Percentiles rank a stretch among this genome's conserved stretches.
Conservation (phyloP, 2,113 vertebrate genomes). For the Lophura nycthemera region DNA sequence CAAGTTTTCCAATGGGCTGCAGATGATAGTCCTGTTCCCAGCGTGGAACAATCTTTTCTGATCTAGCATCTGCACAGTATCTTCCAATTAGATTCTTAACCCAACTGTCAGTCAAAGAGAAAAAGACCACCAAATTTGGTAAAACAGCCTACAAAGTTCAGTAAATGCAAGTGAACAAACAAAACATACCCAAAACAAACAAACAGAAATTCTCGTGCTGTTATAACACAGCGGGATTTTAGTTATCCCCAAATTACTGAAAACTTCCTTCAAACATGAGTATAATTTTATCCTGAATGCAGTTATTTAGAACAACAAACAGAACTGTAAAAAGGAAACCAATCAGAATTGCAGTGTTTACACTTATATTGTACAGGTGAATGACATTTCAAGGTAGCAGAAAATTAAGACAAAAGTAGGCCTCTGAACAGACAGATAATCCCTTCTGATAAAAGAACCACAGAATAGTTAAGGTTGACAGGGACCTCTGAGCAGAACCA, state of each 20-base stretch:
- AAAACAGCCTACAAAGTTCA: not conserved
- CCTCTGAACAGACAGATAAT: not conserved
- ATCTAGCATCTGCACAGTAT: slow-evolving; percentile 60
- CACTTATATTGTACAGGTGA: not conserved
- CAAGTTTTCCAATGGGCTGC: slow-evolving; percentile 85
- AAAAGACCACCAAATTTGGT: slow-evolving; percentile 15
- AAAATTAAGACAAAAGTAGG: not conserved
- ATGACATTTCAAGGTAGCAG: not conserved
- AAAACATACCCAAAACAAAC: not conserved
- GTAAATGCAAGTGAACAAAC: not conserved
- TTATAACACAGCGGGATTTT: not conserved
- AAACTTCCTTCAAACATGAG: not conserved
- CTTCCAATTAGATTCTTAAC: slow-evolving; percentile 90
- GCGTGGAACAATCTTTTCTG: slow-evolving; percentile 82
- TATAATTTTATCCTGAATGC: not conserved
- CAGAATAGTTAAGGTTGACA: not conserved
- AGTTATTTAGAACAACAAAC: not conserved
- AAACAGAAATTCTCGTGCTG: not conserved
- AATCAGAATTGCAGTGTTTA: not conserved
- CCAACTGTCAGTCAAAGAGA: slow-evolving; percentile 81
- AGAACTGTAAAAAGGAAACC: not conserved
- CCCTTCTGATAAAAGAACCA: not conserved
- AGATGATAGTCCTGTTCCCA: slow-evolving; percentile 95
- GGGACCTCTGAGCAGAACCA: not conserved
- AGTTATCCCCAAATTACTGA: not conserved